Base-by-base conservation (phyloP, 2,113 vertebrate species). In the Sylvia atricapilla region DNA sequence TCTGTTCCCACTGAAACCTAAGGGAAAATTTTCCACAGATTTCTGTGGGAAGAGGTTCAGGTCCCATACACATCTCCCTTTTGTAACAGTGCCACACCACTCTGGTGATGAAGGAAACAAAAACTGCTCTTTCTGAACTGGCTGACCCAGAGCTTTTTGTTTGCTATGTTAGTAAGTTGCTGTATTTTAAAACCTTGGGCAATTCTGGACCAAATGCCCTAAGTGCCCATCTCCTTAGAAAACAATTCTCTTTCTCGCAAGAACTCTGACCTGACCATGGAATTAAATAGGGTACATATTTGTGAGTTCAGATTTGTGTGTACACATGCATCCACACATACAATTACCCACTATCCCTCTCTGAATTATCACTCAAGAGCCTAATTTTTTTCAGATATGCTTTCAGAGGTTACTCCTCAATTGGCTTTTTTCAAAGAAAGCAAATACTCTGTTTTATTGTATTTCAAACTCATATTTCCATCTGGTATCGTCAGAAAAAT, bases 231-330 rank as follows among this genome's bases (percentile, higher is more conserved):
- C 37, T 73, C 59, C 59, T 63, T 44, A 86, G 56, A 47, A 77
- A 62, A 27, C 33, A 50, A 12, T 9, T 8, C 27, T 33, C 50
- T 43, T 25, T n/a, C 70, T 33, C 70, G 37, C 44, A 27, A 22
- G 46, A 85, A 31, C 46, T 24, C 67, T 53, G 87, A 21, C 44
- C 67, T 46, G 87, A 21, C 35, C 11, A 1, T 5, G 15, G 11
- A 30, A 50, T 50, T 20, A 39, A 69, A 63, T 0, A 16, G 0
- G 21, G 17, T 5, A 15, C 11, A 2, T 2, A 19, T 37, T 28
- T 56, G 39, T 70, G 68, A 37, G 35, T 62, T 11, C 28, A 35
- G 72, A 53, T 46, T 28, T 49, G 14, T 0, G 1, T 8, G 41
- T 20, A 20, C 24, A 17, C 37, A 17, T 5, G 39, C 33, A 39